Conservation (phyloP, 2,888 invertebrate genomes). For the Camponotus fellah region DNA sequence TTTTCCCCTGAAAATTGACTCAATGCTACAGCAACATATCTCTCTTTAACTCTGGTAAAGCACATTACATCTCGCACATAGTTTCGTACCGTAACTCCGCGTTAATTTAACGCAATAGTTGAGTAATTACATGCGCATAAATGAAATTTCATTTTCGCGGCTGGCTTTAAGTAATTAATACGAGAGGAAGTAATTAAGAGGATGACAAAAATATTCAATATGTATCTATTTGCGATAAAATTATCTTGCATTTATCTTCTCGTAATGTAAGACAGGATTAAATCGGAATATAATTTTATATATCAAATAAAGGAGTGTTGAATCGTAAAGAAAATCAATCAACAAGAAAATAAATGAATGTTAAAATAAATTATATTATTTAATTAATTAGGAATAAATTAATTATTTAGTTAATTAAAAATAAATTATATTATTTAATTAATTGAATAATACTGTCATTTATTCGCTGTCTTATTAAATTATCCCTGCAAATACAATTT, state of each 20-base stretch:
- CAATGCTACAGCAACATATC: constrained; percentile 38
- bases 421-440: neutral
- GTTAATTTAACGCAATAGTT: constrained; percentile 44
- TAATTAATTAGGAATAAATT: too few species aligned
- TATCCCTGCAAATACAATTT: neutral
- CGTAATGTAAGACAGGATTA: neutral
- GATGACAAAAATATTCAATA: constrained; percentile 12
- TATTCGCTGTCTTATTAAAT: neutral
- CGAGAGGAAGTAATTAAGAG: constrained; percentile 21
- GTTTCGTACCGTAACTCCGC: constrained; percentile 21
- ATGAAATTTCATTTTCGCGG: constrained; percentile 44
- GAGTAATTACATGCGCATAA: constrained; percentile 44
- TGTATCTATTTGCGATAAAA: constrained; percentile 1
- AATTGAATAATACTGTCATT: neutral
- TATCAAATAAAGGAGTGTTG: neutral
- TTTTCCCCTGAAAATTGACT: constrained; percentile 31
- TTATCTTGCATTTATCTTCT: constrained; percentile 3
- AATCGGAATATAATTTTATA: constrained; percentile 1
- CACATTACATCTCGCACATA: constrained; percentile 46
- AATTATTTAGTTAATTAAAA: neutral
- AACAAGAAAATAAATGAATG: neutral
- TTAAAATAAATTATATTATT: neutral
- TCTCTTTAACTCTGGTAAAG: constrained; percentile 45
- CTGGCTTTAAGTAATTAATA: constrained; percentile 42
- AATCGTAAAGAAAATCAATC: neutral